These are phyloP conservation scores for Pocota personata DNA, from an alignment of 2,888 invertebrate genomes.

Conservation along the genomic window DNA sequence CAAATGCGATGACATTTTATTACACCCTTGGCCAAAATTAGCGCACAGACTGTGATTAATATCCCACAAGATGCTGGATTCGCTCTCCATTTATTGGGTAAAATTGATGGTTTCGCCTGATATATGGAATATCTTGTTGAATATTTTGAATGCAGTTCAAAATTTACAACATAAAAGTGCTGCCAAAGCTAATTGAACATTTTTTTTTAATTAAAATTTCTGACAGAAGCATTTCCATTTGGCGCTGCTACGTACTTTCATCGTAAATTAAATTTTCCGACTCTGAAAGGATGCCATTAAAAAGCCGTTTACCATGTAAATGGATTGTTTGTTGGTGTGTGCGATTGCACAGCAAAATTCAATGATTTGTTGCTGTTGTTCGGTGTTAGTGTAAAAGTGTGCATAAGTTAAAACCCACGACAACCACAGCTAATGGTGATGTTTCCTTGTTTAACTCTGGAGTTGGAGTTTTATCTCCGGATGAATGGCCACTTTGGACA, in stretches of 20 bases:
- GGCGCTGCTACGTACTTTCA: slow-evolving; percentile 5
- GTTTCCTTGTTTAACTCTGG: neutral
- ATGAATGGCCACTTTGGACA: slow-evolving; percentile 20
- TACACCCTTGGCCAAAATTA: neutral
- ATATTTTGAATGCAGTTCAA: neutral
- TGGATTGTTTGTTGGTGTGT: neutral
- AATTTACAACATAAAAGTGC: neutral
- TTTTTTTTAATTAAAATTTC: slow-evolving; percentile 30
- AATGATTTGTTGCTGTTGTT: slow-evolving; percentile 21
- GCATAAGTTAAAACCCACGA: slow-evolving; percentile 5
- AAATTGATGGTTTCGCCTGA: neutral
- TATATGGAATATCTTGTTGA: neutral
- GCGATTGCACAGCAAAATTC: neutral
- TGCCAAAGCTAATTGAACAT: slow-evolving; percentile 37
- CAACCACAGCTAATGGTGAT: slow-evolving; percentile 8
- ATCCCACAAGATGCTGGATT: neutral
- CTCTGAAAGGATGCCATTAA: slow-evolving; percentile 4
- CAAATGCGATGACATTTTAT: slow-evolving; percentile 18
- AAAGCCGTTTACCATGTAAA: neutral
- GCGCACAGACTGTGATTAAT: slow-evolving; percentile 4
- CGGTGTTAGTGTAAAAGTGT: neutral
- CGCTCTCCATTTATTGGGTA: neutral
- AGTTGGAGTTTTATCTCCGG: slow-evolving; percentile 3
- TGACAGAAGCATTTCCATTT: slow-evolving; percentile 25
- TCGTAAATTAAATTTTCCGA: slow-evolving; percentile 19